Base-by-base conservation (phyloP, 92 coral and sea anemone genomes). In the Palythoa heliodiscus region DNA sequence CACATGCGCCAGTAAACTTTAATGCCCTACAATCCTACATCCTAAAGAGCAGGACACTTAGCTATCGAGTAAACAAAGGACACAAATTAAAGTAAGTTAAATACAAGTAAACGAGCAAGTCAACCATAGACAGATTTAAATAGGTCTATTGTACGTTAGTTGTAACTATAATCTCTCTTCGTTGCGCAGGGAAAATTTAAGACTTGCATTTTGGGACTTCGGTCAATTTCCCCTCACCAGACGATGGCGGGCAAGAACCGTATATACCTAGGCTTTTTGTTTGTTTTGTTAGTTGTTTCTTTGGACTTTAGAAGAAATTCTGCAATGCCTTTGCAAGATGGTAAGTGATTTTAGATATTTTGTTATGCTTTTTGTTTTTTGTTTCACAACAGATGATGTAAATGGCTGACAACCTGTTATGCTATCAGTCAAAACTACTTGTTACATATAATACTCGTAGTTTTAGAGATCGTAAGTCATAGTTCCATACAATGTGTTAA, bases 291-390 rank as follows among this genome's bases (percentile, higher is more conserved):
- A 48, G 61, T 53, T 22, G 66, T 80, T 22, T 80, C 74, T 60
- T 14, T 80, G 55, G 84, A 43, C 4, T 80, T 80, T 66, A 80
- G 84, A 67, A 11, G 29, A 53, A 80, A 11, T 67, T 52, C 66
- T 80, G 73, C 84, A 13, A 80, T 80, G 84, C 84, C 84, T n/a
- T 48, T 80, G 60, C 73, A 80, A 64, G 74, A 40, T n/a, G 84
- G 84, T 80, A 66, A 80, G 84, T 24, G 17, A 19, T 20, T 22
- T 43, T 3, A 50, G 40, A 47, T 48, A 39, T 66, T 80, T 43
- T 60, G 38, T 14, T 64, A 14, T 48, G 17, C 38, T 9, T 64
- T 23, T 19, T 35, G 38, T 48, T 79, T 58, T 43, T 22, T 15
- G 47, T 66, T 78, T 64, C 20, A 78, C 66, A 52, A 52, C 15